phyloP scores from a whole-genome alignment of 2,888 invertebrate species.

The Oegoconia quadripuncta region DNA sequence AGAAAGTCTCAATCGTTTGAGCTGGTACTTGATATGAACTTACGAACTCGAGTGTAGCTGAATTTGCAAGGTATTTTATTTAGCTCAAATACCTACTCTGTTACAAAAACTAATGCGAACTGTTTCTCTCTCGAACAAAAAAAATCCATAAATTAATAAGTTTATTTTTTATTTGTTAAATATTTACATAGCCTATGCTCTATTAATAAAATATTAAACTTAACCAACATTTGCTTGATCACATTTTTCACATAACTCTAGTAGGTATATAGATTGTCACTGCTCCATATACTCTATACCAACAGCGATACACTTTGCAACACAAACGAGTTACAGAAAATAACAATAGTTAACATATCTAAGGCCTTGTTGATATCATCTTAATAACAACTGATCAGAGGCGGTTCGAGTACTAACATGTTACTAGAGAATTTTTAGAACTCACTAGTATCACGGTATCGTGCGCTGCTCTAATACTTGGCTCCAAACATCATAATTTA shows the following conservation, averaged over 20 bases:
- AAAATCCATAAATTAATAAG: constrained; percentile 73
- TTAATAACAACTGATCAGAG: no score
- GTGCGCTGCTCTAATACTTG: no score
- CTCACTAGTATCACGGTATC: no score
- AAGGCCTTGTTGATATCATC: constrained; percentile 56
- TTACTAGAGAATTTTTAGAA: no score
- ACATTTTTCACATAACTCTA: constrained; percentile 62
- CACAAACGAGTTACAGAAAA: constrained; percentile 40
- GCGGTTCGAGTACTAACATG: no score
- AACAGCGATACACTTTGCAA: constrained; percentile 57
- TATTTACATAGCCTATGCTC: constrained; percentile 72
- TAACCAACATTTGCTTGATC: constrained; percentile 69
- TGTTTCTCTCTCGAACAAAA: constrained; percentile 21
- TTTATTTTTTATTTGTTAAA: constrained; percentile 72
- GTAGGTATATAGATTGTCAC: constrained; percentile 22
- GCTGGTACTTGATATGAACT: no score
- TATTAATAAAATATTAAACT: constrained; percentile 74
- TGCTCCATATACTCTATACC: constrained; percentile 18
- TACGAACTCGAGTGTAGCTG: no score
- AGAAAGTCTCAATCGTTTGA: no score
- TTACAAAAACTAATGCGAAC: no score
- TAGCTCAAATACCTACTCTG: no score
- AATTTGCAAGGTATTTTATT: no score
- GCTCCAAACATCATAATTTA: no score
- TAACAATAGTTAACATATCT: constrained; percentile 60